Evolutionary conservation across 2,797 vertebrate genomes (phyloP), one percentile per base, ranked within the genome.

Genomic region (Alosa sapidissima): DNA sequence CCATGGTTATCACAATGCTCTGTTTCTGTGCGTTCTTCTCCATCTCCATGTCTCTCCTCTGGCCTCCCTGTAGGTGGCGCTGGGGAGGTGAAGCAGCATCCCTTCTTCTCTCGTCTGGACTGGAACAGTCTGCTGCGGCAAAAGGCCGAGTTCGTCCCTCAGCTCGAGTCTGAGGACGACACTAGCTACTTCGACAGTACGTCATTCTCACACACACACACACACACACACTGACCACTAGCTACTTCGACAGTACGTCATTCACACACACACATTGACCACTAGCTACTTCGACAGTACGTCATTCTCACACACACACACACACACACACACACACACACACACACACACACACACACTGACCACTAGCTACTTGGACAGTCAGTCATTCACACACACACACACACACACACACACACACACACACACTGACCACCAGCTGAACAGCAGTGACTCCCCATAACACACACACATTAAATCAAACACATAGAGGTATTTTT

Each of bases 141-240:
- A 91, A 99, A 99, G 91, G 98, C 98, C 0, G 98, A 99, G 91
- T 99, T 99, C 83, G 97, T 99, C 88, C 98, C 98, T 5, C 98
- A 99, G 91, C 94, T 99, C 45, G 98, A 99, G 81, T 97, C 97
- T 0, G 98, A 99, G 86, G 98, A 99, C 0, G 98, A 99, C 92
- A 99, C 98, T 83, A 99, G 98, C 93, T 99, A 99, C 93, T 99
- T 99, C 2, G 98, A 99, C 94, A 99, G 98, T 99, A 93, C 91
- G 97, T 91, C 45, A 41, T 19, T 36, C 13, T 16, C 11, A 41
- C 68, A 41, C 68, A 72, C 28, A 72, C 36, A 41, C 68, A 72
- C 28, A 72, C 68, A 41, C 33, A 72, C 68, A 41, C 2, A 16
- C 62, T 28, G 5, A 68, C 24, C 24, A 24, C 5, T 3, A 36